These are phyloP conservation scores for Psylliodes chrysocephalus DNA, from an alignment of 2,888 invertebrate species.

Conservation along the genomic window DNA sequence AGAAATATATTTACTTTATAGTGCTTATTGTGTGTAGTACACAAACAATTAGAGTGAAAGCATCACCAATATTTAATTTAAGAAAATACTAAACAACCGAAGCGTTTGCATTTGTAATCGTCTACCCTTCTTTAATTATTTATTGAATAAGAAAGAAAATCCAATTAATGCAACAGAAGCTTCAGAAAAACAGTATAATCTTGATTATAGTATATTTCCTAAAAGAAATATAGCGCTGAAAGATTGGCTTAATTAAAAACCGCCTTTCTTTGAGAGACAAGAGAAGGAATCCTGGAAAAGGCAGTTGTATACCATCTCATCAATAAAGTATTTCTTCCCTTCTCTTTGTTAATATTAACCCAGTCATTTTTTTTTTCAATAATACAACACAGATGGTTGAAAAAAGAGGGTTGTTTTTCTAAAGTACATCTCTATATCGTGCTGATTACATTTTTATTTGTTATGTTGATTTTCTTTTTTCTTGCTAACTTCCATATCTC, in stretches of 20 bases:
- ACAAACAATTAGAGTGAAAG: no score
- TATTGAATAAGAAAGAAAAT: neutral
- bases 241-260: slow-evolving; percentile 14
- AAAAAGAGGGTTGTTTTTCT: no score
- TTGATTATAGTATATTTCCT: neutral
- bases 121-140: no score
- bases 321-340: neutral
- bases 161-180: neutral
- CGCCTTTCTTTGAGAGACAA: slow-evolving; percentile 3
- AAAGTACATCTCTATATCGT: no score
- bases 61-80: no score
- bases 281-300: neutral
- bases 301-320: neutral
- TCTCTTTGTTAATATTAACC: neutral
- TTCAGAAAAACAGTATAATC: neutral
- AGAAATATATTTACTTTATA: no score
- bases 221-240: neutral
- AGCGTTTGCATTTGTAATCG: no score
- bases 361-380: neutral
- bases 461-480: no score
- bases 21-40: no score
- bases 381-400: neutral
- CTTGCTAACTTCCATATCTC: no score
- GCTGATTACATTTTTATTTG: no score
- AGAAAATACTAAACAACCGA: no score